phyloP scores from a whole-genome alignment of 2,113 vertebrate species.

The Petromus typicus region DNA sequence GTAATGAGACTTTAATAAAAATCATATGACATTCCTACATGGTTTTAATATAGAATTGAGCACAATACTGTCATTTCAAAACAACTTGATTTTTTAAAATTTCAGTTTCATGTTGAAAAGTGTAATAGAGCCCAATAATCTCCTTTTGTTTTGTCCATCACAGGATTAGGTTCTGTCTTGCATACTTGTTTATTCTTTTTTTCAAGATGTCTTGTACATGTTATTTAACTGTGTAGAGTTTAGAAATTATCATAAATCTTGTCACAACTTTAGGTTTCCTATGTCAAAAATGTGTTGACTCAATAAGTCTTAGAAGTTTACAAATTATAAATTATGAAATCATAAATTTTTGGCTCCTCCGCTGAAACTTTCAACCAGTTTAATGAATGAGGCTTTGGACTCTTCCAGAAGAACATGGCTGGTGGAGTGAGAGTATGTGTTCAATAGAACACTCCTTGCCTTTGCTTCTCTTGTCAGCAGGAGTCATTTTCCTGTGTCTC shows the following conservation, averaged over 20 bases:
- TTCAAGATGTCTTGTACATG: background rate
- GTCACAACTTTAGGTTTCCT: background rate
- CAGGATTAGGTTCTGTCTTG: background rate
- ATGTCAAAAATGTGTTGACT: constrained; percentile 23
- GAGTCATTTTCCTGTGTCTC: background rate
- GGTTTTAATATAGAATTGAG: constrained; percentile 38
- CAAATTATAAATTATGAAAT: background rate
- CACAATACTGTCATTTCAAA: constrained; percentile 22
- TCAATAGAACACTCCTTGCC: background rate
- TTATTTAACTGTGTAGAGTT: constrained; percentile 12
- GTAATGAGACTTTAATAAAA: constrained; percentile 41
- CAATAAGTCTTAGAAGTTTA: background rate
- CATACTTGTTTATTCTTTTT: constrained; percentile 53
- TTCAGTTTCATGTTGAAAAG: constrained; percentile 3
- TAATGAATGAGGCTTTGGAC: background rate
- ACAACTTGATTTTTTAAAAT: constrained; percentile 8
- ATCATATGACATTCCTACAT: constrained; percentile 16
- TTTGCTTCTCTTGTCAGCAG: background rate
- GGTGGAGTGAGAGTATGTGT: background rate
- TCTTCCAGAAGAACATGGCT: background rate
- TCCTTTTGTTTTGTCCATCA: background rate
- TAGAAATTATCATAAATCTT: constrained; percentile 18
- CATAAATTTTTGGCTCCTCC: background rate
- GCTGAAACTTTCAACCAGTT: background rate
- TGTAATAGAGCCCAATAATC: background rate